Conservation (phyloP, 2,797 vertebrate species). For the Brachyalestes nurse region DNA sequence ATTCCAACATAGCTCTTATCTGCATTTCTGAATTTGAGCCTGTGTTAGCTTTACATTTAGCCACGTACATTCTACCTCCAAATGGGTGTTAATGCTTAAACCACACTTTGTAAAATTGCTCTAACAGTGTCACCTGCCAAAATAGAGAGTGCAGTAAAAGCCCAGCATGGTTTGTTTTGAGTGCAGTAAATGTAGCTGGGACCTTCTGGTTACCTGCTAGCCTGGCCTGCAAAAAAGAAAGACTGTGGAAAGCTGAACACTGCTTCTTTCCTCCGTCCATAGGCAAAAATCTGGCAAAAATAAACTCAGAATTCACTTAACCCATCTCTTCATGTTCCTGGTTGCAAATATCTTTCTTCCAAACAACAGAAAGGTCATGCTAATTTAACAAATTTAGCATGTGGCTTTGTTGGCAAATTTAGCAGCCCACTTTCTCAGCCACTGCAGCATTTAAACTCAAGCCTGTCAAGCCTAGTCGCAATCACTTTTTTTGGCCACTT, state of each 20-base stretch:
- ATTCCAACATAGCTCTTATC: no score
- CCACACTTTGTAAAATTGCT: conserved; percentile 64
- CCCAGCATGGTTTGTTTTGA: conserved; percentile 64
- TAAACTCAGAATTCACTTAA: background rate
- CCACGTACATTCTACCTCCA: conserved; percentile 25
- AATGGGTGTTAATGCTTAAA: conserved; percentile 66
- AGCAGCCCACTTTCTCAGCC: background rate
- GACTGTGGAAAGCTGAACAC: conserved; percentile 34
- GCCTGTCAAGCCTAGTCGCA: background rate
- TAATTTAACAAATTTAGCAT: conserved; percentile 37
- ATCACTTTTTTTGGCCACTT: conserved; percentile 17
- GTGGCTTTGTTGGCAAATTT: conserved; percentile 12
- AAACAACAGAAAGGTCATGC: conserved; percentile 22
- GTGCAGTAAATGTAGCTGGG: conserved; percentile 52
- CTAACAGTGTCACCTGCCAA: conserved; percentile 62
- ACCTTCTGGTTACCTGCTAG: conserved; percentile 50
- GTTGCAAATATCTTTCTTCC: background rate
- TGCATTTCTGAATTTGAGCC: no score
- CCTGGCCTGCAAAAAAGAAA: conserved; percentile 22
- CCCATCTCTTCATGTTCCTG: background rate
- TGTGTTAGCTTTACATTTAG: no score
- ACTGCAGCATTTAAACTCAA: background rate
- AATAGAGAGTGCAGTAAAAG: conserved; percentile 48
- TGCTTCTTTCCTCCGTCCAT: conserved; percentile 4
- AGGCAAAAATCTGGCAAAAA: conserved; percentile 6